Base-by-base conservation (phyloP, 1,140 invertebrate species). In the Fopius arisanus region DNA sequence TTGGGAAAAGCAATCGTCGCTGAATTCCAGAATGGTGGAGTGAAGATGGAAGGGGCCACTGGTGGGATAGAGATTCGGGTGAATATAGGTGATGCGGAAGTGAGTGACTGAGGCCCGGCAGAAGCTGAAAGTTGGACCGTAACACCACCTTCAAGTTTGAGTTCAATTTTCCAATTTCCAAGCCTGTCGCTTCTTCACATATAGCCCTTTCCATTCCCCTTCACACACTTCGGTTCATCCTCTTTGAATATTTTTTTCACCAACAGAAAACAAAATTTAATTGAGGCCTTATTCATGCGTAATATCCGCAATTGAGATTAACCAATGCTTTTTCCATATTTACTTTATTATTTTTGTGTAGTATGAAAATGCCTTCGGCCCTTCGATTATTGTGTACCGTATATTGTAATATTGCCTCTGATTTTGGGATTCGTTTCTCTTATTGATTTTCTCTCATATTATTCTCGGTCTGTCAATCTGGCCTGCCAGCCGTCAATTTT, bases 121-220 rank as follows among this genome's bases (percentile, higher is more conserved):
- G n/a, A 59, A 26, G 10, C 23, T 59, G 14, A 59, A 59, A 77
- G 54, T 62, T 62, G 54, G 54, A 9, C 54, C 54, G 28, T 62
- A 29, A 62, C 54, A 62, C 54, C 54, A 77, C 48, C 72, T 70
- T 41, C 70, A 73, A 78, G 72, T 79, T 78, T 73, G 70, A 76
- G 78, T 82, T 82, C 79, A 83, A 83, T 83, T 83, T 82, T 79
- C 81, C 81, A 83, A 83, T 83, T 83, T 83, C 80, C 76, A 73
- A 63, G 62, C 31, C 75, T 79, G 81, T 82, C 82, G 80, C 77
- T 80, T 77, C 37, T 14, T 70, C 21, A n/a, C 40, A 26, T 12
- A 59, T 21, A 26, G 26, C 26, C 6, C 23, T 28, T 65, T 29
- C n/a, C 0, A 16, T 31, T 29, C 19, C 12, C 29, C 28, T 65